Conservation (phyloP, 2,888 invertebrate genomes). For the Axea sp. region DNA sequence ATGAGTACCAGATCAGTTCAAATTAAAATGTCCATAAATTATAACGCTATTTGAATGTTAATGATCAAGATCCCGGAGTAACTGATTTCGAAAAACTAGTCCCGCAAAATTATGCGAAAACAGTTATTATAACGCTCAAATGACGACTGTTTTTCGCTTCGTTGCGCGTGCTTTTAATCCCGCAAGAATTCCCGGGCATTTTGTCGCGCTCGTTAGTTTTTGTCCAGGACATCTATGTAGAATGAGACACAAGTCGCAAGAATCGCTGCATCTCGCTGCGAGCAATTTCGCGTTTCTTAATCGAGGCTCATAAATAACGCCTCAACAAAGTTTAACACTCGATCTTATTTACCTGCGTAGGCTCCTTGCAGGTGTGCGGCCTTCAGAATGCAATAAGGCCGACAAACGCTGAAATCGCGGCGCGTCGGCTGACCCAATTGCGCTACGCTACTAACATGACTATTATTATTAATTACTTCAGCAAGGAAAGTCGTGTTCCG, state of each 20-base stretch:
- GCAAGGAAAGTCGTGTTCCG: conserved; percentile 3
- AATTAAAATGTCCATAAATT: conserved; percentile 36
- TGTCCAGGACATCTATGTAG: conserved; percentile 8
- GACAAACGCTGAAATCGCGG: conserved; percentile 30
- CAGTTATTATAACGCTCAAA: conserved; percentile 9
- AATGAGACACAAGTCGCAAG: too few relatives aligned
- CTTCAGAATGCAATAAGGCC: conserved; percentile 65
- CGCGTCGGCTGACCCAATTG: conserved; percentile 65
- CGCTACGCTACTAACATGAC: conserved; percentile 1
- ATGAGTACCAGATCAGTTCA: conserved; percentile 25
- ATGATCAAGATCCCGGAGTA: conserved; percentile 14
- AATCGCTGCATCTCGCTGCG: too few relatives aligned
- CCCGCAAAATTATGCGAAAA: conserved; percentile 25
- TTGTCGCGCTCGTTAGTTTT: neutral
- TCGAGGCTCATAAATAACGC: conserved; percentile 45
- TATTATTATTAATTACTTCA: conserved; percentile 28
- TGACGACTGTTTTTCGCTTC: neutral
- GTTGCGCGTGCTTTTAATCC: too few relatives aligned
- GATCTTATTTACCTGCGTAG: conserved; percentile 39
- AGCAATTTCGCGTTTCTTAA: conserved; percentile 17
- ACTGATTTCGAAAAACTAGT: too few relatives aligned
- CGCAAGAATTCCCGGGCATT: too few relatives aligned
- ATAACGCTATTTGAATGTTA: conserved; percentile 16
- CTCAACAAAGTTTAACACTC: conserved; percentile 45
- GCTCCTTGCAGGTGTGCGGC: conserved; percentile 61